Conservation (phyloP, 1,140 invertebrate species). For the Leptestheria dahalacensis region DNA sequence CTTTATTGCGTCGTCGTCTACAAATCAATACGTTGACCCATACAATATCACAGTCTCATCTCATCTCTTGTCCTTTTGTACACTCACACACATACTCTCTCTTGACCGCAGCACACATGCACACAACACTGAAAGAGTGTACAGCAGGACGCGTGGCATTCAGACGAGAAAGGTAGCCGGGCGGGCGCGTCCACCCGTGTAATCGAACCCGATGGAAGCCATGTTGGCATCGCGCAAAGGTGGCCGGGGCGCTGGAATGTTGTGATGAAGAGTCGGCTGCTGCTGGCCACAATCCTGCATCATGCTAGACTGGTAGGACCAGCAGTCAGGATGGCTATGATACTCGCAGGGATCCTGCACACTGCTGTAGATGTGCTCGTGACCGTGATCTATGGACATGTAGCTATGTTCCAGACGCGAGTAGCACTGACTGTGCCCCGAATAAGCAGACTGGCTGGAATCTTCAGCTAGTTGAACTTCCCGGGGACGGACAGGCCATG, state of each 20-base stretch:
- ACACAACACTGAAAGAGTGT: no score
- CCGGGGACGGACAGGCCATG: background rate
- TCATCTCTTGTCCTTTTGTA: background rate
- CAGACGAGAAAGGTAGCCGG: background rate
- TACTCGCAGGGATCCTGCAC: conserved; percentile 2
- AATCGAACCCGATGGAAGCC: background rate
- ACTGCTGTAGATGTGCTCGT: conserved; percentile 15
- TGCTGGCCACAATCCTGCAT: background rate
- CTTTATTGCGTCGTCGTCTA: background rate
- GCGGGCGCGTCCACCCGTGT: background rate
- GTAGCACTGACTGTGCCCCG: conserved; percentile 1
- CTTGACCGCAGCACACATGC: background rate
- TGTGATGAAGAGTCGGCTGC: conserved; percentile 2
- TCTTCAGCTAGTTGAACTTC: conserved; percentile 2
- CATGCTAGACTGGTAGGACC: background rate
- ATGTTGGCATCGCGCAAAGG: background rate
- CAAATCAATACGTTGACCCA: background rate
- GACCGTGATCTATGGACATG: conserved; percentile 14
- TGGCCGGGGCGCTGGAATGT: background rate
- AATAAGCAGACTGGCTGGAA: background rate
- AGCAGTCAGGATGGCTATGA: background rate
- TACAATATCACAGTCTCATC: background rate
- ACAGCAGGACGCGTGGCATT: no score
- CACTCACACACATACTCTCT: background rate
- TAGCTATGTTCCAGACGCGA: conserved; percentile 15